A percentile compares a stretch with the other conserved stretches of the same genome.
phyloP scores from a whole-genome alignment of 2,113 vertebrate genomes.

The Murina feae region DNA sequence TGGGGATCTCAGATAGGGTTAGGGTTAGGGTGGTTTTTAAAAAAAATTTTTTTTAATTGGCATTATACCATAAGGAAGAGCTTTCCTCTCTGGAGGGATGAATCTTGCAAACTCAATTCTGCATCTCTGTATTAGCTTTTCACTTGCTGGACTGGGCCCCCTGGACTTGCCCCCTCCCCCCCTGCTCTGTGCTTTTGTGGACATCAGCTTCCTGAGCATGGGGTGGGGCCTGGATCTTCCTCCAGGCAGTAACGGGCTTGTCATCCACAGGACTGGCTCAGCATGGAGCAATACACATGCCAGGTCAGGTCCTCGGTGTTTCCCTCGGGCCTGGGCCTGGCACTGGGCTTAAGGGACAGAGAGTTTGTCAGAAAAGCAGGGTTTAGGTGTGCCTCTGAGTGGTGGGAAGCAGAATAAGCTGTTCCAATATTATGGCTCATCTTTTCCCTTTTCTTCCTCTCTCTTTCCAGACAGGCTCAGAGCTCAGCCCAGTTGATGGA shows the following conservation, averaged over 20 bases:
- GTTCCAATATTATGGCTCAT: slow-evolving; percentile 37
- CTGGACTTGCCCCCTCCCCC: not conserved
- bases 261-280: not conserved
- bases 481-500: slow-evolving; percentile 94
- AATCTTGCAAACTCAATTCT: not conserved
- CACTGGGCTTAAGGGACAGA: not conserved
- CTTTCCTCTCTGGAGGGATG: not conserved
- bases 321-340: not conserved
- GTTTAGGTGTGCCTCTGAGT: not conserved
- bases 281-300: not conserved
- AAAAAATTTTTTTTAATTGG: not conserved
- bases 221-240: not conserved
- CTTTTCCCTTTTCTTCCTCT: not conserved
- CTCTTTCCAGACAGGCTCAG: slow-evolving; percentile 87
- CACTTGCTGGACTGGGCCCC: not conserved
- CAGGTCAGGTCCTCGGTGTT: not conserved
- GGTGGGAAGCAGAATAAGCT: not conserved
- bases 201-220: not conserved
- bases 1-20: slow-evolving; percentile 24
- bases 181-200: not conserved
- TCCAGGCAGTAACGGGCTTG: not conserved
- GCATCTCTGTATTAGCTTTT: not conserved
- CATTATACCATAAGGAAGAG: not conserved
- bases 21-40: too few relatives aligned
- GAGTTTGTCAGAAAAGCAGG: not conserved